Conservation (phyloP, 2,113 vertebrate species). For the Thamnaconus septentrionalis region DNA sequence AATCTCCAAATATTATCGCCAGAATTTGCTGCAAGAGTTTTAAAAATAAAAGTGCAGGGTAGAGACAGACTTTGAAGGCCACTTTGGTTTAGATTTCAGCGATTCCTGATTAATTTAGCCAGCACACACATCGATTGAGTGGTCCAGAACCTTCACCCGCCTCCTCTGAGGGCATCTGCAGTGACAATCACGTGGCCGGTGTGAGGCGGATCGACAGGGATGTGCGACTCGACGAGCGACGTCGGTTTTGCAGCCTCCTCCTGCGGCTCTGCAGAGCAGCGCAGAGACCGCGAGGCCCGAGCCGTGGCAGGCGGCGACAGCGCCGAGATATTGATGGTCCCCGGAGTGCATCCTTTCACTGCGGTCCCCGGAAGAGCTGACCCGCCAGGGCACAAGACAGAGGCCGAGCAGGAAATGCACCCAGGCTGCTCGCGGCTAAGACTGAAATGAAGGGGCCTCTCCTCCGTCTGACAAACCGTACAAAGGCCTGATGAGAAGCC, state of each 20-base stretch:
- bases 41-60: too few relatives aligned
- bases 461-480: conserved; percentile 25
- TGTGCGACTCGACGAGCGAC: too few relatives aligned
- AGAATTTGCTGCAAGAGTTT: too few relatives aligned
- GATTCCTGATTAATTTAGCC: too few relatives aligned
- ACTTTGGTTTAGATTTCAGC: too few relatives aligned
- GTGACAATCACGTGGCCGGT: too few relatives aligned
- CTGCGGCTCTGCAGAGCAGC: not conserved
- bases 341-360: conserved; percentile 28
- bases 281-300: not conserved
- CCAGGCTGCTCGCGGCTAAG: conserved; percentile 11
- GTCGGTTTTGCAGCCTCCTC: not conserved
- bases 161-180: too few relatives aligned
- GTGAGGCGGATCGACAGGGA: too few relatives aligned
- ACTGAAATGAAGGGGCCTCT: conserved; percentile 24
- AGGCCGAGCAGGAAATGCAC: conserved; percentile 14
- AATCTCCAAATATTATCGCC: too few relatives aligned
- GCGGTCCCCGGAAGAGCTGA: conserved; percentile 9
- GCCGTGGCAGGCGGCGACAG: conserved; percentile 37
- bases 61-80: too few relatives aligned
- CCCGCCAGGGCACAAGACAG: conserved; percentile 18
- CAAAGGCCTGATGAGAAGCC: conserved; percentile 19
- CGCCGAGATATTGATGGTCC: conserved; percentile 31
- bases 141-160: too few relatives aligned
- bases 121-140: too few relatives aligned